A percentile compares a stretch with the other conserved stretches of the same genome.
Conservation (phyloP, 2,113 vertebrate species). For the Orcinus orca region DNA sequence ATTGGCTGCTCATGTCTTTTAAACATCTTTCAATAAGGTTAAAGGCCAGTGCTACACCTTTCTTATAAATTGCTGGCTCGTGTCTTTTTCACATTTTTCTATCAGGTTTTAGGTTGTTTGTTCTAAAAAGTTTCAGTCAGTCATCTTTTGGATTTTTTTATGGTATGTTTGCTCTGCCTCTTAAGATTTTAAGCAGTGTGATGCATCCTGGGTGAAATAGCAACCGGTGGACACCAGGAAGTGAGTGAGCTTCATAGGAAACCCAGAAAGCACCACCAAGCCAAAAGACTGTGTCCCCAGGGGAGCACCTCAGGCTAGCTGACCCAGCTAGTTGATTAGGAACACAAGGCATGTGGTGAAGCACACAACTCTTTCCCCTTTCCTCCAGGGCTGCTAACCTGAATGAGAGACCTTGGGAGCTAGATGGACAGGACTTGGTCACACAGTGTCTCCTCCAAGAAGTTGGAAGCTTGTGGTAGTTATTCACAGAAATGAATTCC, state of each 20-base stretch:
- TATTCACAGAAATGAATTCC: background rate
- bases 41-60: background rate
- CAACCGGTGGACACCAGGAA: background rate
- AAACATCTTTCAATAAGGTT: background rate
- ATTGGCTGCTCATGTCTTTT: background rate
- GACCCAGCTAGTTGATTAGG: background rate
- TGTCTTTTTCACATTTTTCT: background rate
- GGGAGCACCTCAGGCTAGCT: background rate
- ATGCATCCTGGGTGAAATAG: background rate
- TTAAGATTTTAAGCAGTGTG: background rate
- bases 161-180: background rate
- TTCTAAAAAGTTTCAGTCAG: background rate
- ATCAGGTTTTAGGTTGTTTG: background rate
- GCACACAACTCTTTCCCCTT: background rate
- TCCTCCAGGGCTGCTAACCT: background rate
- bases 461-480: background rate
- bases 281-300: background rate
- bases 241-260: background rate
- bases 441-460: background rate
- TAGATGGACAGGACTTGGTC: background rate
- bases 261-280: background rate
- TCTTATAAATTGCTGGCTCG: background rate
- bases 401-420: background rate
- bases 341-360: background rate
- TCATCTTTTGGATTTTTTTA: background rate